These are phyloP conservation scores for Gulo gulo DNA, from an alignment of 2,113 vertebrate species.

Conservation along the genomic window DNA sequence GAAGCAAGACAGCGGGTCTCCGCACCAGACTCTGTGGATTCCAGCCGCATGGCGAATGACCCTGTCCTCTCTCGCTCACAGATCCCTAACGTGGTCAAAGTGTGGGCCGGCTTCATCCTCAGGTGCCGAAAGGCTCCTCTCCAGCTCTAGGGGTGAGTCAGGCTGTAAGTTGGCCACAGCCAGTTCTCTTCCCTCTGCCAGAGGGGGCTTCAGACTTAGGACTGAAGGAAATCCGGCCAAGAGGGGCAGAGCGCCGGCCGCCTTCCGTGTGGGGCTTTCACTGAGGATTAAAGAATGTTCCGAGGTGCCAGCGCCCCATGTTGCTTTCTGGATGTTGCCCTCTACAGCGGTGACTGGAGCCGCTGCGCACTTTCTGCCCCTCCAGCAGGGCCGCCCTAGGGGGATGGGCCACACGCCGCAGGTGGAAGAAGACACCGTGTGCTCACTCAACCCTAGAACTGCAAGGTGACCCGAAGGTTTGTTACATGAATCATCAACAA, in stretches of 20 bases:
- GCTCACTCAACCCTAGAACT: neutral
- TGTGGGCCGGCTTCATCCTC: neutral
- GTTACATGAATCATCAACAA: neutral
- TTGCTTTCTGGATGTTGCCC: neutral
- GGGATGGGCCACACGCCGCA: too few species aligned
- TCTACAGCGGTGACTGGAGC: neutral
- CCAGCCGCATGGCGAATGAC: neutral
- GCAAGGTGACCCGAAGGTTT: neutral
- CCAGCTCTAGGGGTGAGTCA: neutral
- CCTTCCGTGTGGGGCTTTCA: neutral
- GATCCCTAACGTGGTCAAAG: too few species aligned
- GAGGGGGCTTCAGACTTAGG: neutral
- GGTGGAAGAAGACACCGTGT: too few species aligned
- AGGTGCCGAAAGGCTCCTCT: neutral
- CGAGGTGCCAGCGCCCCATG: too few species aligned
- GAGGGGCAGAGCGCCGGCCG: too few species aligned
- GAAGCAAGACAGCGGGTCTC: neutral
- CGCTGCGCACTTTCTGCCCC: too few species aligned
- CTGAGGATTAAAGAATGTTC: neutral
- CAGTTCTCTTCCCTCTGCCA: neutral
- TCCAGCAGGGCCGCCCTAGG: accelerated
- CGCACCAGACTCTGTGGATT: neutral
- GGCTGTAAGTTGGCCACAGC: accelerated
- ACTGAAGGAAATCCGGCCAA: neutral
- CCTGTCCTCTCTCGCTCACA: accelerated